A percentile compares a stretch with the other conserved stretches of the same genome.
Conservation (phyloP, 92 coral and sea anemone species). For the Epizoanthus ramosus region DNA sequence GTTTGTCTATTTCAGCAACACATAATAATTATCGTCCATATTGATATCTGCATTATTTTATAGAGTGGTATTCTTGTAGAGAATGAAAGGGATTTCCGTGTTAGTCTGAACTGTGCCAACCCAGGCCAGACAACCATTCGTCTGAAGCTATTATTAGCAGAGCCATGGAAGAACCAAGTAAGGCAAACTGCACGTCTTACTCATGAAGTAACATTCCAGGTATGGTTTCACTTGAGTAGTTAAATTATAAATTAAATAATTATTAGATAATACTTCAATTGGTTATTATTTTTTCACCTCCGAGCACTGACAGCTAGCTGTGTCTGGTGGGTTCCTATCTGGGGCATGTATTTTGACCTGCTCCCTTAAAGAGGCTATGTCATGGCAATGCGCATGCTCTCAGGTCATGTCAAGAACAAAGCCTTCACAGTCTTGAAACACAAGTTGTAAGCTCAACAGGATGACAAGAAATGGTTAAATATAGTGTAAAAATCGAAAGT, state of each 20-base stretch:
- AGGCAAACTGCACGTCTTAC: slow-evolving; percentile 54
- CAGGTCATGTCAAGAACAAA: too few species aligned
- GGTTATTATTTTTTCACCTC: background rate
- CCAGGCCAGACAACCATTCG: slow-evolving; percentile 91
- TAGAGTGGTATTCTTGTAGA: slow-evolving; percentile 95
- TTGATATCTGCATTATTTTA: background rate
- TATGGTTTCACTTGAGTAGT: background rate
- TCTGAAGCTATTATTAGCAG: slow-evolving; percentile 71
- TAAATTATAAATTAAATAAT: background rate
- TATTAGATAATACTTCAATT: background rate
- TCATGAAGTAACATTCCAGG: slow-evolving; percentile 97
- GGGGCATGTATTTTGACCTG: too few species aligned
- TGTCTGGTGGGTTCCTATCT: background rate
- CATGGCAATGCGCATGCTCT: too few species aligned
- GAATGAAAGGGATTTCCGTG: slow-evolving; percentile 88
- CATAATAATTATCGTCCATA: background rate
- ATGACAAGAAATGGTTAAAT: too few species aligned
- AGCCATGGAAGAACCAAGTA: slow-evolving; percentile 71
- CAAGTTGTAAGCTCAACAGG: too few species aligned
- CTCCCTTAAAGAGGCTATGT: too few species aligned
- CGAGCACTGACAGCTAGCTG: background rate
- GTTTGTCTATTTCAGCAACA: too few species aligned
- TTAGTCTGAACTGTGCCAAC: slow-evolving; percentile 78
- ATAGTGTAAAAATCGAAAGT: too few species aligned
- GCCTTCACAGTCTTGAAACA: too few species aligned